phyloP scores from a whole-genome alignment of 2,888 invertebrate genomes.

The Crepidodera aurea region DNA sequence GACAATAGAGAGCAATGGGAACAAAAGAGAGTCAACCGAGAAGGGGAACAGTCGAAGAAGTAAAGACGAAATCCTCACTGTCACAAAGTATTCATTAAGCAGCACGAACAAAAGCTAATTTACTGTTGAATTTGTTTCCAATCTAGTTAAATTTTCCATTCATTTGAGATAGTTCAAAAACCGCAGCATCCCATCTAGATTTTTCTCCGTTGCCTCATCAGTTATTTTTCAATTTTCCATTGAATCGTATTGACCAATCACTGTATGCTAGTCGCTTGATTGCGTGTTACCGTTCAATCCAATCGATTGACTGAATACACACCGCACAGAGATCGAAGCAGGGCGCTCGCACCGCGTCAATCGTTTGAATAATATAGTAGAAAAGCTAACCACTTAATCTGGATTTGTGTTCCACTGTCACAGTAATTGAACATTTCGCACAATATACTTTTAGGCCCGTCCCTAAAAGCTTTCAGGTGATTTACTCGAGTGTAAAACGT shows the following conservation, averaged over 20 bases:
- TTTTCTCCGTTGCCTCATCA: background rate
- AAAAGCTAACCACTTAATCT: slow-evolving; percentile 11
- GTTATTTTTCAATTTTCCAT: background rate
- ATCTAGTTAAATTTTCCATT: slow-evolving; percentile 2
- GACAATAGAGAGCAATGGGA: too few species aligned
- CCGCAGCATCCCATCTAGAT: background rate
- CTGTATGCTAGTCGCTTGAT: slow-evolving; percentile 14
- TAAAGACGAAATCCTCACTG: too few species aligned
- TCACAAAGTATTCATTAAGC: too few species aligned
- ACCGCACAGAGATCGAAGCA: slow-evolving; percentile 3
- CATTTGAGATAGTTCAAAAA: background rate
- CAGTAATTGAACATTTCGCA: slow-evolving; percentile 22
- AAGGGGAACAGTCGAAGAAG: too few species aligned
- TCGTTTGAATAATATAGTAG: slow-evolving; percentile 14
- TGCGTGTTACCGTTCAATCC: slow-evolving; percentile 16
- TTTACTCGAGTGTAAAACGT: too few species aligned
- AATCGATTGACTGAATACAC: background rate
- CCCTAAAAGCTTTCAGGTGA: background rate
- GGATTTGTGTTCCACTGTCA: slow-evolving; percentile 9
- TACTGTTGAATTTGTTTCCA: too few species aligned
- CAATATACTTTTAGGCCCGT: slow-evolving; percentile 8
- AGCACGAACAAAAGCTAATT: too few species aligned
- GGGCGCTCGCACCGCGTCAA: background rate
- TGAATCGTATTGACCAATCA: background rate
- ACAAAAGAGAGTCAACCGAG: too few species aligned